Evolutionary conservation across 2,888 invertebrate genomes (phyloP).

Genomic region (Phyllotreta striolata): DNA sequence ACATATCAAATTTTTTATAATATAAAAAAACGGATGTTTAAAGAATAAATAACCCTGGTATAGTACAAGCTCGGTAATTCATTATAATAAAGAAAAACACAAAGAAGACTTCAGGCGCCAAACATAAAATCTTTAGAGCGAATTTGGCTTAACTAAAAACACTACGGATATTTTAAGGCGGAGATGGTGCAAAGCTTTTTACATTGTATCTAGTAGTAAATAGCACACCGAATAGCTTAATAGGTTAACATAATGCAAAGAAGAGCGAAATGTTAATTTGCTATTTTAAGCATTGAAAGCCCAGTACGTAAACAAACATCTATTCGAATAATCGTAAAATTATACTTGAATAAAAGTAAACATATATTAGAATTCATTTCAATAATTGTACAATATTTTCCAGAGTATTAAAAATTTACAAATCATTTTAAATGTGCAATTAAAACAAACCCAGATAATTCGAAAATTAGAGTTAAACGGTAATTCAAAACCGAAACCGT

Average conservation of each 20-base stretch:
- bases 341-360: too few relatives aligned
- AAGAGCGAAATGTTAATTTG: neutral
- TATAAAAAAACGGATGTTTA: neutral
- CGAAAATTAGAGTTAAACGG: too few relatives aligned
- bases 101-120: constrained; percentile 12
- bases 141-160: constrained; percentile 9
- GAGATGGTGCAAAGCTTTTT: constrained; percentile 9
- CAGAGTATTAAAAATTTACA: too few relatives aligned
- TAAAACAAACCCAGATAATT: too few relatives aligned
- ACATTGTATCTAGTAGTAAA: constrained; percentile 10
- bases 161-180: constrained; percentile 4
- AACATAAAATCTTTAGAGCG: constrained; percentile 13
- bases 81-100: constrained; percentile 7
- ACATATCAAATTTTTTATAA: too few relatives aligned
- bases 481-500: neutral
- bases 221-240: neutral
- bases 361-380: too few relatives aligned
- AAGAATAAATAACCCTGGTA: constrained; percentile 1
- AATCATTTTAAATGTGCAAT: too few relatives aligned
- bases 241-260: constrained; percentile 2
- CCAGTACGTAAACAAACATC: too few relatives aligned
- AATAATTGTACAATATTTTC: too few relatives aligned
- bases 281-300: neutral
- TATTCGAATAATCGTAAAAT: too few relatives aligned
- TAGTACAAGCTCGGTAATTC: neutral